Conservation (phyloP, 92 coral and sea anemone species). For the Porites evermanni region DNA sequence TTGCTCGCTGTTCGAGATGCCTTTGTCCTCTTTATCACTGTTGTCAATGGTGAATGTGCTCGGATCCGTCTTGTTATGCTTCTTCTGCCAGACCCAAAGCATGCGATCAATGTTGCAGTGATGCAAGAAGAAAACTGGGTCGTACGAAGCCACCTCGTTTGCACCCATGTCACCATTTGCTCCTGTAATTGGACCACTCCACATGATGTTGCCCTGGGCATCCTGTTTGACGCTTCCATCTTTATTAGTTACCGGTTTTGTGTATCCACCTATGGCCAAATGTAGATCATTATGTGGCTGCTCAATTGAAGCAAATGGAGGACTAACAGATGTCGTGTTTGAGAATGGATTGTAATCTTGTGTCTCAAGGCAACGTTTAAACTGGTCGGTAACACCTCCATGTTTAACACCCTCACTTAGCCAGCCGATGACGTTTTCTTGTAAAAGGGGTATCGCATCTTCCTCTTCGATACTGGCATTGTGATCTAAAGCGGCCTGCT, state of each 20-base stretch:
- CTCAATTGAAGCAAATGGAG: conserved; percentile 12
- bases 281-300: conserved; percentile 42
- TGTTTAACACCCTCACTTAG: too few species aligned
- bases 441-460: conserved; percentile 25
- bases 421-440: conserved; percentile 3
- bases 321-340: conserved; percentile 18
- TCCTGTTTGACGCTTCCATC: conserved; percentile 32
- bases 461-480: not conserved
- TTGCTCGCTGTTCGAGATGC: conserved; percentile 48
- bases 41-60: conserved; percentile 35
- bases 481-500: conserved; percentile 18
- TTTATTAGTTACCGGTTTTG: conserved; percentile 26
- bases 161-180: conserved; percentile 46
- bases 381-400: conserved; percentile 13
- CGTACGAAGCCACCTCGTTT: conserved; percentile 42
- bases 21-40: conserved; percentile 29
- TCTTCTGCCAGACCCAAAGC: conserved; percentile 45
- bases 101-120: conserved; percentile 42
- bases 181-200: conserved; percentile 20
- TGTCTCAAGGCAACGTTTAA: conserved; percentile 34
- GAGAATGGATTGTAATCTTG: conserved; percentile 34
- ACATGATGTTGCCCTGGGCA: conserved; percentile 12
- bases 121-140: conserved; percentile 43
- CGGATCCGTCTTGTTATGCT: conserved; percentile 32
- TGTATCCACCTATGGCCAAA: conserved; percentile 39